Percentiles rank a stretch among this genome's conserved stretches.
phyloP scores from a whole-genome alignment of 2,888 invertebrate genomes.

The Allolobophora icterica region DNA sequence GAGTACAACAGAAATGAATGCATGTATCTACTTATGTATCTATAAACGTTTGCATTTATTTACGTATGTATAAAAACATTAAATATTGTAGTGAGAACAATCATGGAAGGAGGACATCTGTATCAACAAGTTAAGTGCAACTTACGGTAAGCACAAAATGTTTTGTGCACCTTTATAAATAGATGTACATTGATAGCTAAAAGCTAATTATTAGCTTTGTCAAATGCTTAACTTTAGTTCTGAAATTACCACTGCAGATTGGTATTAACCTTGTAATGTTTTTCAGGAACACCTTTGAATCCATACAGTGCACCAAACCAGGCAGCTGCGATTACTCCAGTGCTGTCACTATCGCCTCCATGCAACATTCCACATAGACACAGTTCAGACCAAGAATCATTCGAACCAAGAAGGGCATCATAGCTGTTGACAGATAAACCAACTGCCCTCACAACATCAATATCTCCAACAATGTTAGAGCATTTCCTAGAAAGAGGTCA shows the following conservation, averaged over 20 bases:
- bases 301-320: constrained; percentile 62
- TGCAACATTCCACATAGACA: constrained; percentile 60
- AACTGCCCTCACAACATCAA: not conserved
- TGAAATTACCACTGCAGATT: not conserved
- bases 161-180: no score
- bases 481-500: no score
- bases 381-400: constrained; percentile 58
- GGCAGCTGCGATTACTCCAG: constrained; percentile 61
- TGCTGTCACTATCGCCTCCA: constrained; percentile 63
- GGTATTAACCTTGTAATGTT: constrained; percentile 55
- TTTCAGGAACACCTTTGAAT: constrained; percentile 56
- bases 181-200: not conserved
- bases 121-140: no score
- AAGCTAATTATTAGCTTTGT: no score
- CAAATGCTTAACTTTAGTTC: not conserved
- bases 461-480: no score
- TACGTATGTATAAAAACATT: no score
- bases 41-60: no score
- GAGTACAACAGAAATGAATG: no score
- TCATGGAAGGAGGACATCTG: no score
- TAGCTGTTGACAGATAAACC: constrained; percentile 47
- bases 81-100: no score
- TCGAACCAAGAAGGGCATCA: constrained; percentile 58
- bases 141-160: no score
- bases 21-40: no score